Evolutionary conservation across 2,888 invertebrate genomes (phyloP), one percentile per base, ranked within the genome.

Genomic region (Emesis russula): DNA sequence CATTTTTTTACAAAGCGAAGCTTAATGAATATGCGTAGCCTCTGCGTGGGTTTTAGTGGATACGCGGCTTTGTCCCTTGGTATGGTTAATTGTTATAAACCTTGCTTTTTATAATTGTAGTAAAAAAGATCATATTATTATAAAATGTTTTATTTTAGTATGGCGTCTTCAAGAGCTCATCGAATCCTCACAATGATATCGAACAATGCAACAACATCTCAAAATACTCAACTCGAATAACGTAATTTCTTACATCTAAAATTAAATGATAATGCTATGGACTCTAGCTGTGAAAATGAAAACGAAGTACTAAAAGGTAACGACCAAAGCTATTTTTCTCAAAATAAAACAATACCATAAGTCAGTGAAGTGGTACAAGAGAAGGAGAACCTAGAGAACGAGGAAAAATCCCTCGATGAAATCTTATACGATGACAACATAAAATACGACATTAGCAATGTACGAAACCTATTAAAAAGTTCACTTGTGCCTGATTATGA

Each of bases 131-230:
- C 68, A 68, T 25, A 25, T 25, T 36, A 73, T 41, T 73, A 41
- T 41, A 38, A 18, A 73, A 73, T 38, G 31, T 70, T 48, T 48
- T 48, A 9, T 48, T 48, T 13, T 48, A 48, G 48, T 48, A 48
- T 48, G 48, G 18, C 25, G 63, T 63, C 25, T 63, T 63, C 63
- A 63, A 63, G 25, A 63, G 63, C 63, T 63, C 63, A 63, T 63
- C 71, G 71, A 73, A 73, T 73, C 71, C 36, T 73, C 71, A 41
- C 41, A 71, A 71, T 71, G 71, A 71, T 71, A 71, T 38, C 71
- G 36, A 71, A 31, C 71, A 71, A 36, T 71, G 36, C n/a, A n/a
- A n/a, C n/a, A n/a, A n/a, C n/a, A n/a, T n/a, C n/a, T n/a, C n/a
- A n/a, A n/a, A 70, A 71, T 71, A 71, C 71, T 36, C 36, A 71